phyloP scores from a whole-genome alignment of 1,140 invertebrate species.

The Camponotus floridanus region DNA sequence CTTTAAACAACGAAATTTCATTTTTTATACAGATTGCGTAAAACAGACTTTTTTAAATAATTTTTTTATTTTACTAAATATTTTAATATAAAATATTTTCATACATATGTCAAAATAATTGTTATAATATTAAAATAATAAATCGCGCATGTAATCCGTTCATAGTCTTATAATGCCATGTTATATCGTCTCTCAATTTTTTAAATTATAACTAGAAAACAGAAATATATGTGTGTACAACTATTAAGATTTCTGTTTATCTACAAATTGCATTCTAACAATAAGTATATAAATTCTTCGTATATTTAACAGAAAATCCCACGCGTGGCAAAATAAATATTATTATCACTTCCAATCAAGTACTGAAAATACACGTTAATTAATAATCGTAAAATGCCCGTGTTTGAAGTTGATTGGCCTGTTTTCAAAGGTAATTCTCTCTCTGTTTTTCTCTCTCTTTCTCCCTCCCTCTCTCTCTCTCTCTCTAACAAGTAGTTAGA shows the following conservation, averaged over 20 bases:
- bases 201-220: not conserved
- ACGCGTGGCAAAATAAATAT: not conserved
- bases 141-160: not conserved
- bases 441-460: too few species aligned
- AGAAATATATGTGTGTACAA: not conserved
- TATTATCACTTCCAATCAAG: not conserved
- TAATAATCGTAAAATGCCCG: slow-evolving; percentile 38
- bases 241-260: not conserved
- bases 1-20: not conserved
- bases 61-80: not conserved
- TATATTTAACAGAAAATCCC: not conserved
- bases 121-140: slow-evolving; percentile 5
- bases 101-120: slow-evolving; percentile 33
- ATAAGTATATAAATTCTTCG: not conserved
- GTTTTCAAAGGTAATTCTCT: slow-evolving; percentile 42
- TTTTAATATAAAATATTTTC: not conserved
- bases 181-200: not conserved
- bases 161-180: not conserved
- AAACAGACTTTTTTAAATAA: not conserved
- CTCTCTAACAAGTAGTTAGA: not conserved
- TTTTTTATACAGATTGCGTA: not conserved
- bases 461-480: too few species aligned
- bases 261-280: not conserved
- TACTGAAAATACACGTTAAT: slow-evolving; percentile 20
- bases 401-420: not conserved